Base-by-base conservation (phyloP, 2,888 invertebrate genomes). In the Polia nebulosa region DNA sequence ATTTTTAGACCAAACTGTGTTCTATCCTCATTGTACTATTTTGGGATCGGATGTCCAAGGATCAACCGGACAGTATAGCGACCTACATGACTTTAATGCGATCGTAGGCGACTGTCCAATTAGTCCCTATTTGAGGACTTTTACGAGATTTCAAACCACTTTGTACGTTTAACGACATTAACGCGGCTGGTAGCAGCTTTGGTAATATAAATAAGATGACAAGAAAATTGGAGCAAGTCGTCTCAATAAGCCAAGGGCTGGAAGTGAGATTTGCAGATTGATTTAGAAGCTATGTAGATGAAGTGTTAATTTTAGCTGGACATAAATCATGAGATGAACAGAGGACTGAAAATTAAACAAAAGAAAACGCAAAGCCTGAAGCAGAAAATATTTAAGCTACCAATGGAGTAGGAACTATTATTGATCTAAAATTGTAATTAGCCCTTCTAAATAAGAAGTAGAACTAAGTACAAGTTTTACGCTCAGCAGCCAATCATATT, bases 21-120 rank as follows among this genome's bases (percentile, higher is more conserved):
- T 63, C 62, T 77, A 77, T 77, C 78, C 77, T 77, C 71, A 59
- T 77, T 74, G 65, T 55, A 63, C 78, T 78, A 78, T 78, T 77
- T 80, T 67, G 56, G 67, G 60, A 69, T 79, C 53, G 66, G 66
- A 77, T 77, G 74, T 65, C 64, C 80, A 80, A 80, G 74, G 77
- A 77, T 80, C 56, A 69, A 64, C 69, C 62, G 80, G 80, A 76
- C 69, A 72, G 62, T 60, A 62, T 36, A 49, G 34, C 41, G 72
- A 72, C 61, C 63, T 67, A 76, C 58, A 70, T 78, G 51, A 72
- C 57, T 69, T 58, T 65, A 80, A 76, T 60, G 29, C 36, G 44
- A n/a, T 49, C 63, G 80, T 78, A 69, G 80, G 80, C 69, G 67
- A 55, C 41, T n/a, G 41, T 52, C 52, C 60, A 67, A 66, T 69